Conservation (phyloP, 2,888 invertebrate species). For the Lithophane socia region DNA sequence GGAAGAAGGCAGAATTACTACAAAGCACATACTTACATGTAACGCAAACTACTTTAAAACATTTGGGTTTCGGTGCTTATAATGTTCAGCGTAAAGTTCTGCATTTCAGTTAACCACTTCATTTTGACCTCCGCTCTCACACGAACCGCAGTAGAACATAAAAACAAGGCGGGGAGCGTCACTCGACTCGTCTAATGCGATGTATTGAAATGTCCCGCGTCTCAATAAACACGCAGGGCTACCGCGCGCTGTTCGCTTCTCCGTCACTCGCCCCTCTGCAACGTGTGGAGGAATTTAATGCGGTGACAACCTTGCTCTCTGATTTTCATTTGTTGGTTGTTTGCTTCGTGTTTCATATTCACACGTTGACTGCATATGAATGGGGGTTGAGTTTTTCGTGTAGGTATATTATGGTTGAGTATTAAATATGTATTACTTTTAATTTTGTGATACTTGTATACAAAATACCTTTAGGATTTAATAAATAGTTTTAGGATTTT, state of each 20-base stretch:
- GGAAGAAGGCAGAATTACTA: too few relatives aligned
- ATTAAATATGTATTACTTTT: not conserved
- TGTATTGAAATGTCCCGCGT: slow-evolving; percentile 61
- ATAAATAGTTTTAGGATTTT: not conserved
- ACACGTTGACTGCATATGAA: slow-evolving; percentile 25
- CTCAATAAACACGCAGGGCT: slow-evolving; percentile 56
- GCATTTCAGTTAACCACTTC: not conserved
- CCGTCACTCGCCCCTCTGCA: slow-evolving; percentile 21
- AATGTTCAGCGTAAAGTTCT: not conserved
- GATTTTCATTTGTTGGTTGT: slow-evolving; percentile 42
- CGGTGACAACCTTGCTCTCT: slow-evolving; percentile 41
- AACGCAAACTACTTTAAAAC: not conserved
- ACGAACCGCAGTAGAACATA: slow-evolving; percentile 40
- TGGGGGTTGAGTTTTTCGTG: not conserved
- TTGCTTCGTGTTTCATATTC: slow-evolving; percentile 41
- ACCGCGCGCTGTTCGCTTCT: slow-evolving; percentile 23
- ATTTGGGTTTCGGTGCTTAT: not conserved
- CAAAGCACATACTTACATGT: too few relatives aligned
- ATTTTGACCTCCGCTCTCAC: slow-evolving; percentile 10
- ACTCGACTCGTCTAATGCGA: slow-evolving; percentile 53
- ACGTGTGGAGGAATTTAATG: slow-evolving; percentile 24
- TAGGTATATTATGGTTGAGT: not conserved
- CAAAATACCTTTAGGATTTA: not conserved
- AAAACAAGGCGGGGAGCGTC: slow-evolving; percentile 52
- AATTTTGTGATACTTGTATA: not conserved